Conservation (phyloP, 2,113 vertebrate species). For the Pholis gunnellus region DNA sequence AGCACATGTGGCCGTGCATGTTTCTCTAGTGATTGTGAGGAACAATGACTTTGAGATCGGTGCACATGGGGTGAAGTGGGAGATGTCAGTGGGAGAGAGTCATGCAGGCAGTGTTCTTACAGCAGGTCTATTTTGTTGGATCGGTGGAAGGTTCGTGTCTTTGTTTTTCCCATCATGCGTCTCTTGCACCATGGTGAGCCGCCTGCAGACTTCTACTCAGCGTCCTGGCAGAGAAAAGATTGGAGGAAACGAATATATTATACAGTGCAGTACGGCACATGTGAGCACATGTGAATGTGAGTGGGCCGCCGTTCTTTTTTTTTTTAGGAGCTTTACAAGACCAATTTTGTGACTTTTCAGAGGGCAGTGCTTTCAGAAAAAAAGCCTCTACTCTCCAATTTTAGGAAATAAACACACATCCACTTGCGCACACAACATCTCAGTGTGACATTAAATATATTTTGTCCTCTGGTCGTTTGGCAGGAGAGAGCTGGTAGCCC, state of each 20-base stretch:
- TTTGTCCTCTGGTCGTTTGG: slow-evolving; percentile 29
- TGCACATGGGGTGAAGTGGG: slow-evolving; percentile 37
- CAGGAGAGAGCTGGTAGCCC: slow-evolving; percentile 28
- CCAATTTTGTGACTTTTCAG: slow-evolving; percentile 14
- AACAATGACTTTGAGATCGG: slow-evolving; percentile 60
- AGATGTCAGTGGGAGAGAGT: slow-evolving; percentile 49
- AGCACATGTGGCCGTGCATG: slow-evolving; percentile 40
- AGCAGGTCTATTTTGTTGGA: slow-evolving; percentile 61
- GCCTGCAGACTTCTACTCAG: slow-evolving; percentile 40
- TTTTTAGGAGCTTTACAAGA: slow-evolving; percentile 2
- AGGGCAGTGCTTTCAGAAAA: slow-evolving; percentile 14
- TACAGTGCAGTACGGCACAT: neutral
- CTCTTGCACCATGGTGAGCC: slow-evolving; percentile 63
- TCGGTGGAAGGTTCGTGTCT: slow-evolving; percentile 41
- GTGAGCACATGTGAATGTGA: neutral
- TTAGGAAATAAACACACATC: slow-evolving; percentile 26
- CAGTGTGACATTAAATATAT: slow-evolving; percentile 30
- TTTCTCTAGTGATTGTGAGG: slow-evolving; percentile 49
- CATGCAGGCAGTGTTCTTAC: slow-evolving; percentile 65
- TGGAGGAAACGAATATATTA: neutral
- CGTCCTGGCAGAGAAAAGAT: slow-evolving; percentile 47
- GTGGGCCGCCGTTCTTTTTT: neutral
- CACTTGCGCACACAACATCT: slow-evolving; percentile 8
- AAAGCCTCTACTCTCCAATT: slow-evolving; percentile 20
- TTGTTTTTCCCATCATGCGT: slow-evolving; percentile 53